Percentiles rank a stretch among this genome's conserved stretches.
These are phyloP conservation scores for Noctua pronuba DNA, from an alignment of 2,888 invertebrate genomes.

Conservation along the genomic window DNA sequence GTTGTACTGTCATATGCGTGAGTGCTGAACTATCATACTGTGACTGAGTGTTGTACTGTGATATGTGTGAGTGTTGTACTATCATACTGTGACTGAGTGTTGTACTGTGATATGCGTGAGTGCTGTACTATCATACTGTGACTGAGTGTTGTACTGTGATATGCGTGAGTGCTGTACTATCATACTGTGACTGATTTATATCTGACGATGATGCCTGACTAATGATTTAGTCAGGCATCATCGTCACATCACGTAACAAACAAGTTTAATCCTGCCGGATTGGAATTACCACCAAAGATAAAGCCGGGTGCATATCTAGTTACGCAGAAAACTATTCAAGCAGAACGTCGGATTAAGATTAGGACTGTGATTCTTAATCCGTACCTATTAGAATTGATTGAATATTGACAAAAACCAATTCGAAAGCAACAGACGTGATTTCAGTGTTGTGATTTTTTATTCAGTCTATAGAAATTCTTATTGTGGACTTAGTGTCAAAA, in stretches of 20 bases:
- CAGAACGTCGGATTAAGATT: conserved; percentile 17
- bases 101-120: too few relatives aligned
- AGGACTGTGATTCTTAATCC: neutral
- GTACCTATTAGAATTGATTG: neutral
- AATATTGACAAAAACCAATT: neutral
- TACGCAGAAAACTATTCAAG: conserved; percentile 8
- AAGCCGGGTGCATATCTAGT: neutral
- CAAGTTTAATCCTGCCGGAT: neutral
- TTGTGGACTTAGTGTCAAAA: neutral
- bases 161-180: neutral
- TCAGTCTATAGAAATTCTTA: neutral
- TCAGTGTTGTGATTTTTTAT: conserved; percentile 14
- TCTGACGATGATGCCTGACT: too few relatives aligned
- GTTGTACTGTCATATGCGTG: too few relatives aligned
- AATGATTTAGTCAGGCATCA: too few relatives aligned
- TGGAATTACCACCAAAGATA: conserved; percentile 10
- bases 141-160: too few relatives aligned
- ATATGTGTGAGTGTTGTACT: too few relatives aligned
- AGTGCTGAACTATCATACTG: too few relatives aligned
- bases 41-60: too few relatives aligned
- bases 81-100: too few relatives aligned
- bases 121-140: too few relatives aligned
- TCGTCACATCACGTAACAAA: neutral
- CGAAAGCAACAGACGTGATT: conserved; percentile 9
- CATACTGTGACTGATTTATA: neutral